Percentiles rank a stretch among this genome's conserved stretches.
These are phyloP conservation scores for Ormyrus nitidulus DNA, from an alignment of 2,888 invertebrate genomes.

Conservation along the genomic window DNA sequence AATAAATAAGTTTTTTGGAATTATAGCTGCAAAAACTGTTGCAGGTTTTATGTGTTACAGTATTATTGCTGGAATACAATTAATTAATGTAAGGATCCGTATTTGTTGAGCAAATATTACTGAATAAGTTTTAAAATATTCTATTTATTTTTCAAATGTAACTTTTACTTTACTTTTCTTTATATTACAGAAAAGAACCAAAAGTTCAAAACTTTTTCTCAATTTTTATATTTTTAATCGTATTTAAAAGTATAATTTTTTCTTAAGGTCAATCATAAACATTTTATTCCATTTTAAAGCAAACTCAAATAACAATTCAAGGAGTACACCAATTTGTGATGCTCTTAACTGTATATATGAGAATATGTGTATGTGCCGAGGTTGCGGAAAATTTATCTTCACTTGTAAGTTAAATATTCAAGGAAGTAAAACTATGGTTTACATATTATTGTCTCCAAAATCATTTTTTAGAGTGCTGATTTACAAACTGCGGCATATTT, in stretches of 20 bases:
- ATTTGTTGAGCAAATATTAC: too few species aligned
- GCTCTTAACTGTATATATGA: constrained; percentile 16
- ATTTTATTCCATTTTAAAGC: constrained; percentile 6
- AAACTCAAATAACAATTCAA: background rate
- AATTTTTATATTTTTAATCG: too few species aligned
- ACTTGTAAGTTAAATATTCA: constrained; percentile 12
- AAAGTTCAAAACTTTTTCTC: too few species aligned
- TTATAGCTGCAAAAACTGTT: constrained; percentile 29
- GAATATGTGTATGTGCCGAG: constrained; percentile 35
- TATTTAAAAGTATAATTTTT: too few species aligned
- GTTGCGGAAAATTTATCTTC: constrained; percentile 25
- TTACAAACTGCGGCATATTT: constrained; percentile 15
- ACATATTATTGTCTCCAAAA: too few species aligned
- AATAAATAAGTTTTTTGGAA: constrained; percentile 3
- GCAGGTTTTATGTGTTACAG: constrained; percentile 27
- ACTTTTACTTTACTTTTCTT: too few species aligned
- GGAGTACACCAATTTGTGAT: constrained; percentile 13
- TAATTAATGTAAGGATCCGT: constrained; percentile 20
- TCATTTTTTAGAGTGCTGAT: constrained; percentile 8
- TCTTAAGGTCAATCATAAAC: background rate
- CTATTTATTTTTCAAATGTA: too few species aligned
- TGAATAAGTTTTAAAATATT: too few species aligned
- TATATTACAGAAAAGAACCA: too few species aligned
- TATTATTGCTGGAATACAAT: constrained; percentile 17
- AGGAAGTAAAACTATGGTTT: too few species aligned